These are phyloP conservation scores for Luffia ferchaultella DNA, from an alignment of 2,888 invertebrate species.

Conservation along the genomic window DNA sequence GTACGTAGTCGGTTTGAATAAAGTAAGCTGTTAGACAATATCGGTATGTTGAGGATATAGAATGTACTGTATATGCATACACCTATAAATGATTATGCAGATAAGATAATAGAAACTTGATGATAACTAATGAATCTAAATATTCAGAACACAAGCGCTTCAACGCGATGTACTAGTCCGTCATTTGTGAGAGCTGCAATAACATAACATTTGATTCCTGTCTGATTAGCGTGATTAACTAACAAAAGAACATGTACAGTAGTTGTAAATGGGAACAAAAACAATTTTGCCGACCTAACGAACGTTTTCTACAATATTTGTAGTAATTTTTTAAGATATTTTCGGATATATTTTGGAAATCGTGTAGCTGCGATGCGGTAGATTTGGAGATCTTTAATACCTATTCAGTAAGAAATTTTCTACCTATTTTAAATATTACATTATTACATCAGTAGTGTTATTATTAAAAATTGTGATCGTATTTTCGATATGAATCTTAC, in stretches of 20 bases:
- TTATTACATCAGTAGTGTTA: not conserved
- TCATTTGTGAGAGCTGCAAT: no score
- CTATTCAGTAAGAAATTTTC: not conserved
- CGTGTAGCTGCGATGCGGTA: not conserved
- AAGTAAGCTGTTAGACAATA: not conserved
- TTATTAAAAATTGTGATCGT: not conserved
- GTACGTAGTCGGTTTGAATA: not conserved
- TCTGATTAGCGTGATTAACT: no score
- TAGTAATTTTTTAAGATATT: not conserved
- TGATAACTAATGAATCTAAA: no score
- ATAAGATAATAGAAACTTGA: no score
- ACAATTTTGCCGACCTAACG: not conserved
- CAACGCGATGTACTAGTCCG: no score
- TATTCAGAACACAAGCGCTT: no score
- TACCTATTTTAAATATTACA: not conserved
- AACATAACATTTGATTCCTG: no score
- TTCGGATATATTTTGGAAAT: not conserved
- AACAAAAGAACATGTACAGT: no score
- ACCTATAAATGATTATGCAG: no score
- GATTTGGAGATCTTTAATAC: slow-evolving; percentile 2
- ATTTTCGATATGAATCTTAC: not conserved
- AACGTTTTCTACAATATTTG: not conserved
- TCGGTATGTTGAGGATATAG: not conserved
- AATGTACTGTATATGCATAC: not conserved
- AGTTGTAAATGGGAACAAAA: not conserved